These are phyloP conservation scores for Eristalis intricaria DNA, from an alignment of 2,888 invertebrate species.

Conservation along the genomic window DNA sequence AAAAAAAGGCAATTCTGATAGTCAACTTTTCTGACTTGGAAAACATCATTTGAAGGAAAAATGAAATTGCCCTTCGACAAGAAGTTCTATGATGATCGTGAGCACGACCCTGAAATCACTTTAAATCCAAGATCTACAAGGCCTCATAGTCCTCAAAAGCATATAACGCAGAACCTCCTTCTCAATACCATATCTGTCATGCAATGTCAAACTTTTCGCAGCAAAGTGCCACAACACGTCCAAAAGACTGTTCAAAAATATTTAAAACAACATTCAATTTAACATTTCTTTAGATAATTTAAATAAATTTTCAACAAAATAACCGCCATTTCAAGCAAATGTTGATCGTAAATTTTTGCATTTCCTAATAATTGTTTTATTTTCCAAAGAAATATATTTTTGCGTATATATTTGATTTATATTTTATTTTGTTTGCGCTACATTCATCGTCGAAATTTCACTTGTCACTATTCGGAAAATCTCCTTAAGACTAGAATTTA, in stretches of 20 bases:
- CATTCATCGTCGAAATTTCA: slow-evolving; percentile 28
- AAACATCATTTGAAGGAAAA: no score
- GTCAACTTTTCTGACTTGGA: no score
- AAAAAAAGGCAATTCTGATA: no score
- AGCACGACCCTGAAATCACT: no score
- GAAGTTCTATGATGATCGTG: no score
- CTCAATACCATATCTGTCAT: neutral
- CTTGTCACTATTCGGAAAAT: slow-evolving; percentile 53
- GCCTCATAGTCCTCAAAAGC: no score
- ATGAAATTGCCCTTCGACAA: no score
- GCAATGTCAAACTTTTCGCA: neutral
- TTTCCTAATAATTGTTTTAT: slow-evolving; percentile 11
- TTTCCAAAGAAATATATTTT: slow-evolving; percentile 28
- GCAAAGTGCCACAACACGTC: neutral
- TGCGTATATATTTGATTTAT: neutral
- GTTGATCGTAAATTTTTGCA: neutral
- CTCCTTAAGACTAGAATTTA: slow-evolving; percentile 70
- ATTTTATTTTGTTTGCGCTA: slow-evolving; percentile 33
- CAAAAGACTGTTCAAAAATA: neutral
- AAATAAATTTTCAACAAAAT: slow-evolving; percentile 8
- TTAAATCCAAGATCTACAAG: neutral
- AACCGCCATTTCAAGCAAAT: slow-evolving; percentile 10
- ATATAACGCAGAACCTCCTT: no score
- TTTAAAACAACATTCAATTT: neutral
- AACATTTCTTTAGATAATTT: neutral